Conservation (phyloP, 1,140 invertebrate genomes). For the Apis mellifera region Amel_HAv3.1 CM009934.2:2485501-2486000, state of each 20-base stretch:
- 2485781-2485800: slow-evolving; percentile 67
- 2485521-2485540: too few species aligned
- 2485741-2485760: slow-evolving; percentile 59
- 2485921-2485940: slow-evolving; percentile 3
- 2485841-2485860: slow-evolving; percentile 48
- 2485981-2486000: too few species aligned
- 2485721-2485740: slow-evolving; percentile 34
- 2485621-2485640: background rate
- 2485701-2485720: slow-evolving; percentile 11
- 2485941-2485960: background rate
- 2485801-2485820: slow-evolving; percentile 65
- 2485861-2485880: slow-evolving; percentile 60
- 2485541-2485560: too few species aligned
- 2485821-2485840: slow-evolving; percentile 55
- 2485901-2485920: slow-evolving; percentile 35
- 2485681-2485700: slow-evolving; percentile 5
- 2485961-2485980: too few species aligned
- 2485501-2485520: too few species aligned
- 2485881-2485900: slow-evolving; percentile 12
- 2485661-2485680: background rate
- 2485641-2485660: background rate
- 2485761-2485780: slow-evolving; percentile 68
- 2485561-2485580: background rate
- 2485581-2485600: background rate
- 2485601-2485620: background rate